Conservation (phyloP, 2,888 invertebrate genomes). For the Oithona nana region DNA sequence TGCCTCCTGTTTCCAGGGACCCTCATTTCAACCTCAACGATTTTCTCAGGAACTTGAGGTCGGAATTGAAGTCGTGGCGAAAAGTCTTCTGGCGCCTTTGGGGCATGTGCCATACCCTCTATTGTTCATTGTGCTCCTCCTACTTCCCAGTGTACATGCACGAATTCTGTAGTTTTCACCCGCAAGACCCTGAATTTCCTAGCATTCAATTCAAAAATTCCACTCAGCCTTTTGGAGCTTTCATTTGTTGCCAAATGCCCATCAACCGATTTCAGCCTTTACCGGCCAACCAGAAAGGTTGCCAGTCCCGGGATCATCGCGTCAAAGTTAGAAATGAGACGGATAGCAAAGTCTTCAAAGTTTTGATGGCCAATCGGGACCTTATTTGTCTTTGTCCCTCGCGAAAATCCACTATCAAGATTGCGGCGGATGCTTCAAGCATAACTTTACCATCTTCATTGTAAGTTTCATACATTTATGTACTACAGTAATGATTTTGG, state of each 20-base stretch:
- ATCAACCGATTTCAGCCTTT: constrained; percentile 59
- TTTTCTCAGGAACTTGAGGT: constrained; percentile 52
- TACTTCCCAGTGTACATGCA: constrained; percentile 31
- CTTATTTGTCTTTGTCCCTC: background rate
- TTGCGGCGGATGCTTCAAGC: background rate
- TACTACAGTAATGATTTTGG: too few species aligned
- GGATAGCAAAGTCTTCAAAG: constrained; percentile 44
- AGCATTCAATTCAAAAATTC: constrained; percentile 10
- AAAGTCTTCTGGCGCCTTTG: constrained; percentile 43
- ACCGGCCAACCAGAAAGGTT: constrained; percentile 37
- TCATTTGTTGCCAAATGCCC: constrained; percentile 71
- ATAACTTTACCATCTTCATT: background rate
- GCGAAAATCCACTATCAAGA: background rate
- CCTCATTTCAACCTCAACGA: constrained; percentile 54
- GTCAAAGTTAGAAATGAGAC: constrained; percentile 42
- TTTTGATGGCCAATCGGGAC: constrained; percentile 27
- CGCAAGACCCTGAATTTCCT: constrained; percentile 25
- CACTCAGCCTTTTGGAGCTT: constrained; percentile 29
- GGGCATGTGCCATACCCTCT: constrained; percentile 72
- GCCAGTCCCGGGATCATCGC: constrained; percentile 50
- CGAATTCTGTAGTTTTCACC: constrained; percentile 25
- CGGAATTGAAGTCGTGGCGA: constrained; percentile 65
- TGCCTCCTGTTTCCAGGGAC: constrained; percentile 40
- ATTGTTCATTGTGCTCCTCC: constrained; percentile 47
- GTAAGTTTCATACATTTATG: too few species aligned